Conservation (phyloP, 2,113 vertebrate species). For the Lampris incognitus region DNA sequence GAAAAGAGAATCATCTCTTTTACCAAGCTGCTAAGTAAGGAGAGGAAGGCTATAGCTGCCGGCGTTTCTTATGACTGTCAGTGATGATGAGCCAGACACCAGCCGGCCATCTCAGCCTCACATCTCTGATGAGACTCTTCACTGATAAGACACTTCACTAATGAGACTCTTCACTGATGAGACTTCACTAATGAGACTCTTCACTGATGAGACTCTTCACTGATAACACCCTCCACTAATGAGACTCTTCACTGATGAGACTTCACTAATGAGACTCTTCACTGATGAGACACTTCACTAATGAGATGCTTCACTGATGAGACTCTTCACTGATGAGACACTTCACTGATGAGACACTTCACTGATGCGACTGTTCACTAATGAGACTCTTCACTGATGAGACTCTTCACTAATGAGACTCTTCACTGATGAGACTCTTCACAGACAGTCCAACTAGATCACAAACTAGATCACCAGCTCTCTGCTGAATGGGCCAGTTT, state of each 20-base stretch:
- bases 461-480: neutral
- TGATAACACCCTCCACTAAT: neutral
- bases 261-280: neutral
- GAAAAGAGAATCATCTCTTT: conserved; percentile 16
- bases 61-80: conserved; percentile 17
- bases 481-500: conserved; percentile 8
- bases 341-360: too few relatives aligned
- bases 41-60: conserved; percentile 22
- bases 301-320: neutral
- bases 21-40: conserved; percentile 21
- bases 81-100: conserved; percentile 26
- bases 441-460: neutral
- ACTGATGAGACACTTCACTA: conserved; percentile 2
- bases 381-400: neutral
- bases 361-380: conserved; percentile 2
- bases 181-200: neutral
- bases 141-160: conserved; percentile 2
- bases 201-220: conserved; percentile 1
- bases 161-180: neutral
- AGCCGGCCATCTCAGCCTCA: conserved; percentile 12
- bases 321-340: too few relatives aligned
- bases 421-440: too few relatives aligned
- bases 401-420: too few relatives aligned
- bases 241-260: too few relatives aligned
- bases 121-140: conserved; percentile 1